Percentiles rank a stretch among this genome's conserved stretches.
phyloP scores from a whole-genome alignment of 2,888 invertebrate species.

The Sinelater perroti region DNA sequence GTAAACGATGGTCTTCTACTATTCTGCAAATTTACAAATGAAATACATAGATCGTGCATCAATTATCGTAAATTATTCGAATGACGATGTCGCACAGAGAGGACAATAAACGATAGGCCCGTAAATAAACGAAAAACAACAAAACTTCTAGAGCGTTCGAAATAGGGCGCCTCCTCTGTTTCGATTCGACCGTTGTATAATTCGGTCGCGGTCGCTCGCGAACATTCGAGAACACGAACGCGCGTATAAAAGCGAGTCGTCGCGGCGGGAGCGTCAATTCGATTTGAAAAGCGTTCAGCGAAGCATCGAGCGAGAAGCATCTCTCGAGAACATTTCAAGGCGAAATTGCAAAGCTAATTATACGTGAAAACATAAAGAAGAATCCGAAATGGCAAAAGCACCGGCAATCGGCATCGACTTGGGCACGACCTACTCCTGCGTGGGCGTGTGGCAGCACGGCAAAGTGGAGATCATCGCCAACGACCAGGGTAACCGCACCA shows the following conservation, averaged over 20 bases:
- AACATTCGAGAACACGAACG: slow-evolving; percentile 1
- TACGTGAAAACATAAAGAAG: background rate
- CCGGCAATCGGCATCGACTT: slow-evolving; percentile 83
- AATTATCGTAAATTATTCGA: no score
- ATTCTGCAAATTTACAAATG: no score
- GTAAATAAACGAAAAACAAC: no score
- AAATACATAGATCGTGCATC: no score
- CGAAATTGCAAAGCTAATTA: background rate
- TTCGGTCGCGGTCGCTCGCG: background rate
- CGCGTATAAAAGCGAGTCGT: slow-evolving; percentile 1
- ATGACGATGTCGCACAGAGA: no score
- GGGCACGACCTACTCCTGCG: slow-evolving; percentile 88
- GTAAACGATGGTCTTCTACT: no score
- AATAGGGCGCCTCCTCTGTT: no score
- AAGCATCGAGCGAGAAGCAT: background rate
- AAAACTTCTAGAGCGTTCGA: no score
- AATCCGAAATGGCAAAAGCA: slow-evolving; percentile 59
- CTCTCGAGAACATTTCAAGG: background rate
- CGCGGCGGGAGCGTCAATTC: slow-evolving; percentile 4
- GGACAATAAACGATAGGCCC: no score
- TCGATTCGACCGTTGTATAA: background rate
- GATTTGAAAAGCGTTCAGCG: background rate
- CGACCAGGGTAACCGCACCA: slow-evolving; percentile 88
- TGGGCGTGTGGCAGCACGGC: slow-evolving; percentile 82
- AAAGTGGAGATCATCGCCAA: slow-evolving; percentile 90